phyloP scores from a whole-genome alignment of 2,888 invertebrate species.

The Macropis europaea region DNA sequence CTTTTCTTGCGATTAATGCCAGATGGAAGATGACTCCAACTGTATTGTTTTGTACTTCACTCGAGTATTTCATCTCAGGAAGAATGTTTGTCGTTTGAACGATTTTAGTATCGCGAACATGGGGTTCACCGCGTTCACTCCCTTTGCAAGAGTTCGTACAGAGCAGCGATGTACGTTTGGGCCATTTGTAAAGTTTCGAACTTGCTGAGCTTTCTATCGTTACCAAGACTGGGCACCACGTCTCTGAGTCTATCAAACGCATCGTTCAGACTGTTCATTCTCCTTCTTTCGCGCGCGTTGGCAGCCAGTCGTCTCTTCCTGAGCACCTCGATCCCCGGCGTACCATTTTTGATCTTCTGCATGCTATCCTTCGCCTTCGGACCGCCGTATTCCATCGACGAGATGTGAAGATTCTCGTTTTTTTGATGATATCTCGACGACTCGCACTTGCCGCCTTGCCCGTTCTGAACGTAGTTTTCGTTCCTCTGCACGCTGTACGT shows the following conservation, averaged over 20 bases:
- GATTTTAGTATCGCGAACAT: not conserved
- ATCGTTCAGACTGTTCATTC: conserved; percentile 88
- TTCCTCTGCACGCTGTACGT: conserved; percentile 53
- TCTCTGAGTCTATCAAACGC: conserved; percentile 87
- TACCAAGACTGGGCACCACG: conserved; percentile 86
- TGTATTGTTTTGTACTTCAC: conserved; percentile 11
- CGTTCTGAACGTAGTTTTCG: conserved; percentile 30
- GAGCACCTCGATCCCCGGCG: conserved; percentile 80
- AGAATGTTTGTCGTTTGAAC: not conserved
- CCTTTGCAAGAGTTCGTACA: conserved; percentile 83
- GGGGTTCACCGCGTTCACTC: conserved; percentile 59
- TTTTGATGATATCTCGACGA: conserved; percentile 55
- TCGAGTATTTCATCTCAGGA: not conserved
- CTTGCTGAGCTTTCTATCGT: conserved; percentile 87
- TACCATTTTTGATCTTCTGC: conserved; percentile 69
- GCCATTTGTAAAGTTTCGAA: conserved; percentile 90
- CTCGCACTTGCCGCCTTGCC: conserved; percentile 47
- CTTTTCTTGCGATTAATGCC: not conserved
- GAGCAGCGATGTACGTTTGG: conserved; percentile 86
- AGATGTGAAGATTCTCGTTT: conserved; percentile 36
- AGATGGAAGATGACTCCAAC: not conserved
- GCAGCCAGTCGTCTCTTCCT: conserved; percentile 85
- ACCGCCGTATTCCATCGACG: conserved; percentile 45
- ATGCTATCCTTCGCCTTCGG: conserved; percentile 63
- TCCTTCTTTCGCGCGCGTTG: conserved; percentile 86